Evolutionary conservation across 1,140 invertebrate species (phyloP).

Genomic region (Neotoxoptera formosana): DNA sequence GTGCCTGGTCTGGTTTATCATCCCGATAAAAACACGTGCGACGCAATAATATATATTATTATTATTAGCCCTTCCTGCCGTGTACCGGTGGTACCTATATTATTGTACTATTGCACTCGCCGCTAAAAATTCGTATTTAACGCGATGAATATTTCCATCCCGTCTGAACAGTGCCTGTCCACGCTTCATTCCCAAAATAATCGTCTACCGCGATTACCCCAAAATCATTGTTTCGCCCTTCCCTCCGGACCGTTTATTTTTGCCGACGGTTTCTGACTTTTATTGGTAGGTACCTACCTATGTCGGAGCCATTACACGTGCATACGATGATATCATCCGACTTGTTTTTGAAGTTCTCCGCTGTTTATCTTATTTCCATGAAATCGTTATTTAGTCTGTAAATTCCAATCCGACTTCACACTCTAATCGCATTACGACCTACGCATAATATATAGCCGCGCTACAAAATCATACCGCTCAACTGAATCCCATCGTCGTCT

Average conservation of each 20-base stretch:
- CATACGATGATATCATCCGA: background rate
- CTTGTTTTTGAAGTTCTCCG: background rate
- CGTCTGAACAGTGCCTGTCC: background rate
- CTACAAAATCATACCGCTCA: background rate
- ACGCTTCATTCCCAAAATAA: background rate
- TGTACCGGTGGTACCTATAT: background rate
- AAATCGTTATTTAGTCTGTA: background rate
- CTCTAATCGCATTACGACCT: background rate
- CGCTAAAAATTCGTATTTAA: background rate
- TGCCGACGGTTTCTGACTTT: background rate
- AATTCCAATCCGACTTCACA: background rate
- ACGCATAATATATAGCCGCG: background rate
- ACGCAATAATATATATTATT: background rate
- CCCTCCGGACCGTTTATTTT: background rate
- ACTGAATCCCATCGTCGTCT: background rate
- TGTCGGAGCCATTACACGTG: background rate
- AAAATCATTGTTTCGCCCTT: background rate
- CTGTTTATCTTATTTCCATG: background rate
- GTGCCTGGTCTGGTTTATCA: background rate
- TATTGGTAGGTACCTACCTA: background rate
- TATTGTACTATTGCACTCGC: background rate
- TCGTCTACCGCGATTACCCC: background rate
- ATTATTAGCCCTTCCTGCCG: background rate
- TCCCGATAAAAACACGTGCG: background rate
- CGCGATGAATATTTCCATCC: too few relatives aligned